These are phyloP conservation scores for Sisyra terminalis DNA, from an alignment of 2,888 invertebrate genomes.

Conservation along the genomic window DNA sequence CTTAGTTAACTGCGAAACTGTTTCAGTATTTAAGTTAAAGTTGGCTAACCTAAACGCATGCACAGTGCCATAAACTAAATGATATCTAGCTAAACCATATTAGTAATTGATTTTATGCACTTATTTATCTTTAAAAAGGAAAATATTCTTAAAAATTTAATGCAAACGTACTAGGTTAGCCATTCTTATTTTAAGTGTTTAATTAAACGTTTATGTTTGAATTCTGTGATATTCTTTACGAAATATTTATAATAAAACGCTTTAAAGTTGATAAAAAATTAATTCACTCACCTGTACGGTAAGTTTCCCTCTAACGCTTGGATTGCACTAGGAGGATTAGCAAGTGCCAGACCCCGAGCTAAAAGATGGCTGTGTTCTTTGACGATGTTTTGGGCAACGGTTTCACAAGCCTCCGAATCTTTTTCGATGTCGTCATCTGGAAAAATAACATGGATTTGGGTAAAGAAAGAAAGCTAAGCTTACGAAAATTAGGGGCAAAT, in stretches of 20 bases:
- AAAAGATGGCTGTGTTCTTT: slow-evolving; percentile 52
- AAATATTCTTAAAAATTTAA: too few species aligned
- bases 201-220: slow-evolving; percentile 14
- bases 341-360: slow-evolving; percentile 77
- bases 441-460: slow-evolving; percentile 9
- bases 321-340: slow-evolving; percentile 70
- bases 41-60: too few species aligned
- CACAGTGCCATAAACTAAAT: too few species aligned
- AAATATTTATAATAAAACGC: slow-evolving; percentile 1
- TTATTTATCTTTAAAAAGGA: too few species aligned
- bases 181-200: too few species aligned
- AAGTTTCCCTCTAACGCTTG: slow-evolving; percentile 82
- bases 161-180: too few species aligned
- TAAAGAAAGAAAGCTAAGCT: not conserved
- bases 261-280: not conserved
- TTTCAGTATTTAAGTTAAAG: too few species aligned
- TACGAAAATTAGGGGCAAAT: slow-evolving; percentile 14
- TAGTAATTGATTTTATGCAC: too few species aligned
- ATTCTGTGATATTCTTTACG: slow-evolving; percentile 11
- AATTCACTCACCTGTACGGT: slow-evolving; percentile 53
- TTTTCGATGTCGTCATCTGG: slow-evolving; percentile 50
- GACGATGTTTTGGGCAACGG: slow-evolving; percentile 40
- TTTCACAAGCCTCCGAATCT: slow-evolving; percentile 54
- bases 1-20: too few species aligned
- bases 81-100: too few species aligned